Evolutionary conservation across 2,797 vertebrate species (phyloP).

Genomic region (Menidia menidia): DNA sequence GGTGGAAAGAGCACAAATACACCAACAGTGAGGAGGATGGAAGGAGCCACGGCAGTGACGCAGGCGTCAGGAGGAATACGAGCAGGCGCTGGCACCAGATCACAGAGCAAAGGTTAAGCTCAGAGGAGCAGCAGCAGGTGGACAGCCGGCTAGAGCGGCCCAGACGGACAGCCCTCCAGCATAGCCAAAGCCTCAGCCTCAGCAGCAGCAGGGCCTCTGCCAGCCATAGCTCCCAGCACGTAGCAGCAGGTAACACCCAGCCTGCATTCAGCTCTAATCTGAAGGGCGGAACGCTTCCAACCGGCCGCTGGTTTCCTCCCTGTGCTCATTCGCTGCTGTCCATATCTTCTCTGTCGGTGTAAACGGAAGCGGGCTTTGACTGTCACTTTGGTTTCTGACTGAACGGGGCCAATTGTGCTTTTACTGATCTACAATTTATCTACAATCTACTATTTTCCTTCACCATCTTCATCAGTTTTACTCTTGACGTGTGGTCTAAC

Average conservation of each 20-base stretch:
- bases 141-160: conserved; percentile 60
- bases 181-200: conserved; percentile 67
- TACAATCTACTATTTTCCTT: too few species aligned
- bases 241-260: conserved; percentile 78
- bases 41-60: conserved; percentile 26
- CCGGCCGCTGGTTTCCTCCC: conserved; percentile 28
- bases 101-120: conserved; percentile 62
- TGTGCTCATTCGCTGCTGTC: conserved; percentile 54
- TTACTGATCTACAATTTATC: conserved; percentile 15
- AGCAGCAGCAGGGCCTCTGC: conserved; percentile 55
- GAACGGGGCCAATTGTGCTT: conserved; percentile 26
- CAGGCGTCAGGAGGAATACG: conserved; percentile 48
- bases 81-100: conserved; percentile 50
- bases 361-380: conserved; percentile 31
- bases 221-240: conserved; percentile 57
- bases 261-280: conserved; percentile 49
- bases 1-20: conserved; percentile 25
- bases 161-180: conserved; percentile 52
- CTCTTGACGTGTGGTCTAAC: background rate
- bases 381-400: conserved; percentile 43
- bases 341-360: conserved; percentile 52
- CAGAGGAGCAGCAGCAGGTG: conserved; percentile 69
- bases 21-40: conserved; percentile 8
- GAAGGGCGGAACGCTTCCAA: conserved; percentile 44
- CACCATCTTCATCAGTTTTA: background rate